These are phyloP conservation scores for Siderastrea radians DNA, from an alignment of 92 coral and sea anemone species.

Conservation along the genomic window DNA sequence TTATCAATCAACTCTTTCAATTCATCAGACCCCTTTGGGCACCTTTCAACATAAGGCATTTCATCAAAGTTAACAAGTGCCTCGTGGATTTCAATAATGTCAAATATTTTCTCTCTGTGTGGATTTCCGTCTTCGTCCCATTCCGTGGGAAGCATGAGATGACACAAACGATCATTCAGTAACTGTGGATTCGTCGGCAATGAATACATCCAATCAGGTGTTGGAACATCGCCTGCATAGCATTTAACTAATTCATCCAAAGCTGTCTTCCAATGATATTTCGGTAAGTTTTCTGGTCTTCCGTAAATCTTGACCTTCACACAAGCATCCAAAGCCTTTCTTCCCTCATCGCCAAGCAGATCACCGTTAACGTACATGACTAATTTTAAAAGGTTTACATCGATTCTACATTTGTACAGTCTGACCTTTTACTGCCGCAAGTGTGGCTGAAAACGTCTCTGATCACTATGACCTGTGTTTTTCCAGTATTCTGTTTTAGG, in stretches of 20 bases:
- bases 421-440: too few species aligned
- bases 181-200: too few species aligned
- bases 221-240: neutral
- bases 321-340: neutral
- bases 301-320: slow-evolving; percentile 21
- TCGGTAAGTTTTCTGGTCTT: neutral
- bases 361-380: neutral
- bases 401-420: too few species aligned
- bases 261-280: neutral
- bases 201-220: too few species aligned
- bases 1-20: neutral
- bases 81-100: neutral
- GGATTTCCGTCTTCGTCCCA: neutral
- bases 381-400: too few species aligned
- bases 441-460: too few species aligned
- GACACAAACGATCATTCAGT: neutral
- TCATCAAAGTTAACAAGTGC: slow-evolving; percentile 9
- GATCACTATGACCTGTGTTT: too few species aligned
- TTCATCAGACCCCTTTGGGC: neutral
- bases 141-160: neutral
- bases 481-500: too few species aligned
- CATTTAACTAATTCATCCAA: neutral
- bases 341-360: neutral
- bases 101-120: neutral
- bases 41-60: neutral